Base-by-base conservation (phyloP, 2,888 invertebrate species). In the Ashinkailepas kermadecensis region DNA sequence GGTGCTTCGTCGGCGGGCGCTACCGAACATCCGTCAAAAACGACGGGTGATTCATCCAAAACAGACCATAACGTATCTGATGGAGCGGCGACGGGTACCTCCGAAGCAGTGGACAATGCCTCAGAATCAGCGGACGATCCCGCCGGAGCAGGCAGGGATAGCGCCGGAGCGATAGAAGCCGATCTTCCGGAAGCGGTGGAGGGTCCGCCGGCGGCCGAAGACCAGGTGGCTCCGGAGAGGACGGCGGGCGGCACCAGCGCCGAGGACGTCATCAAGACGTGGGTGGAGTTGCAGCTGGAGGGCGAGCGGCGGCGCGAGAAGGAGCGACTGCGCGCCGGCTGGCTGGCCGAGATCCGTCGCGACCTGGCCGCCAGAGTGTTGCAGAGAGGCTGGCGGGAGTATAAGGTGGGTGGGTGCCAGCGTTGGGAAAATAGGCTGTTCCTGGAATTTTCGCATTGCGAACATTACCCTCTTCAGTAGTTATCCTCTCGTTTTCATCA, bases 201-300 rank as follows among this genome's bases (percentile, higher is more conserved):
- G 23, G 65, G 23, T 0, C 0, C 65, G 65, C 59, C 59, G 15
- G 59, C 11, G 59, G 12, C n/a, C n/a, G n/a, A n/a, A n/a, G n/a
- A n/a, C n/a, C n/a, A n/a, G n/a, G n/a, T n/a, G n/a, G n/a, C n/a
- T n/a, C n/a, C 59, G 11, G 59, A 4, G 39, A 0, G 70, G 1
- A 12, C 70, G 25, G 3, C 70, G 0, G 70, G 70, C 25, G 70
- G 39, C 70, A 25, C 70, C 25, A 70, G 70, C 39, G 70, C 70
- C 15, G 70, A 70, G 39, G 70, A 70, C 39, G 70, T 70, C 13
- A 70, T 70, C 70, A 70, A 70, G 39, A 70, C 70, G 4, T 70
- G 70, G 70, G 70, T 70, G 70, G 70, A 70, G 70, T 25, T 70
- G 11, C 70, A 70, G 70, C 70, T 70, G 39, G 12, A 70, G 70